These are phyloP conservation scores for Charaxes varanes DNA, from an alignment of 1,140 invertebrate species.

Conservation along the genomic window DNA sequence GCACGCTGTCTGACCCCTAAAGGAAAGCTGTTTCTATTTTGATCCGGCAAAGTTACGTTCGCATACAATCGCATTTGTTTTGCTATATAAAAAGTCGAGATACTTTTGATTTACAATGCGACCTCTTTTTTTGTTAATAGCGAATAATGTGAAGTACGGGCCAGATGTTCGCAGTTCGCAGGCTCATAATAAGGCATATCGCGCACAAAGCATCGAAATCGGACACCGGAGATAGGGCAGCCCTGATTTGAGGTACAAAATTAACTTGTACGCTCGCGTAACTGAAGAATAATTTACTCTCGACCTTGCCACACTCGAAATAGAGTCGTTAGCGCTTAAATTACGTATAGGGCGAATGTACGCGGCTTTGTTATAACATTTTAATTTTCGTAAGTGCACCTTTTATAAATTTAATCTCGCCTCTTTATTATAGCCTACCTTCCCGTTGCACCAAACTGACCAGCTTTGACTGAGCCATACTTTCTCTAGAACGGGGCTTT, in stretches of 20 bases:
- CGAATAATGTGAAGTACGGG: slow-evolving; percentile 52
- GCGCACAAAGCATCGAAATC: slow-evolving; percentile 69
- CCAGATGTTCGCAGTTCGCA: slow-evolving; percentile 69
- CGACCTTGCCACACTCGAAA: slow-evolving; percentile 21
- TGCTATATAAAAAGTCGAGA: slow-evolving; percentile 29
- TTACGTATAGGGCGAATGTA: slow-evolving; percentile 8
- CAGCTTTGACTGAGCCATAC: slow-evolving; percentile 16
- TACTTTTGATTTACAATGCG: slow-evolving; percentile 53
- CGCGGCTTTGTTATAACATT: slow-evolving; percentile 47
- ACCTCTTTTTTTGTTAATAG: slow-evolving; percentile 50
- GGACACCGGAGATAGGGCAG: slow-evolving; percentile 69
- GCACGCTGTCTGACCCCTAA: slow-evolving; percentile 44
- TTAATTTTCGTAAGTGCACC: slow-evolving; percentile 65
- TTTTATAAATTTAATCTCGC: slow-evolving; percentile 53
- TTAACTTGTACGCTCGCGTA: slow-evolving; percentile 30
- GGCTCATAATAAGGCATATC: slow-evolving; percentile 69
- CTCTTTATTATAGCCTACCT: slow-evolving; percentile 36
- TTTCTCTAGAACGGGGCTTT: slow-evolving; percentile 15
- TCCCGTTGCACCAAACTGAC: slow-evolving; percentile 21
- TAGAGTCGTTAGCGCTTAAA: slow-evolving; percentile 8
- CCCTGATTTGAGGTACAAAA: slow-evolving; percentile 45
- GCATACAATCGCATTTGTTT: slow-evolving; percentile 28
- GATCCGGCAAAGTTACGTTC: slow-evolving; percentile 25
- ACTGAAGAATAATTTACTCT: slow-evolving; percentile 24
- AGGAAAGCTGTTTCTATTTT: slow-evolving; percentile 37